Base-by-base conservation (phyloP, 2,797 vertebrate genomes). In the Amniataba percoides region DNA sequence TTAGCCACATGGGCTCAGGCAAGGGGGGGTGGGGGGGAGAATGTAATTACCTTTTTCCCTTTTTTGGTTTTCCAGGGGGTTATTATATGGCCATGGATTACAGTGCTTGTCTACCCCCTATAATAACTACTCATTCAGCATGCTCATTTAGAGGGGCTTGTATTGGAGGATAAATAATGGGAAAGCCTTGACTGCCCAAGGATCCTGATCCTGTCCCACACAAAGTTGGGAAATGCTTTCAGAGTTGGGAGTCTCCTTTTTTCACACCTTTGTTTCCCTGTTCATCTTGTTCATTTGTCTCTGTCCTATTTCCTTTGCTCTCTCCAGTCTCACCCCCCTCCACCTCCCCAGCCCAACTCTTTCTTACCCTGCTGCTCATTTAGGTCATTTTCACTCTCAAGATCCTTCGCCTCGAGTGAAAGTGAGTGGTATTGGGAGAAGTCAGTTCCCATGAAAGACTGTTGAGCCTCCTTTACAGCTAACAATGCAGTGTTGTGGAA, bases 51-150 rank as follows among this genome's bases (percentile, higher is more conserved):
- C 74, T 82, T 86, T 81, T 84, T 65, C 60, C 59, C 67, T 65
- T 84, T 82, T 84, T 86, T 77, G 65, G 61, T 86, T 90, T 93
- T 89, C 84, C 65, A 76, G 77, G 60, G 80, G 78, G 80, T 92
- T 90, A 91, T 93, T 92, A 87, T 77, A 89, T 87, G 58, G 60
- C 81, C 52, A 66, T 86, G 81, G 84, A 89, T 92, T 84, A 83
- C 83, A 86, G 73, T 85, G 23, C 71, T 77, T 84, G 59, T 57
- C 46, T 81, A 73, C 64, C 72, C 85, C 15, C 84, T 75, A 62
- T 88, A 90, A 92, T 90, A 90, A 89, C 80, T 71, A 68, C 80
- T 89, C 90, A 83, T 91, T 92, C 89, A 89, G 78, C 85, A 85
- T 60, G 70, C 80, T 84, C 60, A 81, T 89, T 92, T 89, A 74